Percentiles rank a stretch among this genome's conserved stretches.
Evolutionary conservation across 2,113 vertebrate genomes (phyloP).

Genomic region (Varanus komodoensis): DNA sequence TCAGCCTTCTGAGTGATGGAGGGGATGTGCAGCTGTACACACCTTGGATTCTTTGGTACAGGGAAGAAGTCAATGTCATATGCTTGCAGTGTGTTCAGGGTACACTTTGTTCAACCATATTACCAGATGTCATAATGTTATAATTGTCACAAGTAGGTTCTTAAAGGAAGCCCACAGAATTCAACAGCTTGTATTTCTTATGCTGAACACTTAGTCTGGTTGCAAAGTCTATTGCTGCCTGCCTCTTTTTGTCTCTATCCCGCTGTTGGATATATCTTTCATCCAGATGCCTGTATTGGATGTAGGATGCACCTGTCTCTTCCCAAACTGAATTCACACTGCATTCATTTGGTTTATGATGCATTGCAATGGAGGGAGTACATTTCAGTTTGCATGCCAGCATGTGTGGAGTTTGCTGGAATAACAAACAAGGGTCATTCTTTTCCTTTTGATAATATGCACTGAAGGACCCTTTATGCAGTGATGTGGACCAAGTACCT

Average conservation of each 20-base stretch:
- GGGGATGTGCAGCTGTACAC: not conserved
- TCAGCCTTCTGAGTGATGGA: not conserved
- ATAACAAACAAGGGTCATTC: not conserved
- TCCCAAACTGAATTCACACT: not conserved
- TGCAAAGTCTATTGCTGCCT: not conserved
- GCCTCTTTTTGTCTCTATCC: not conserved
- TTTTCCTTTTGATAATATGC: not conserved
- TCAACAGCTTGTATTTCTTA: not conserved
- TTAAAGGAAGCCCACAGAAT: not conserved
- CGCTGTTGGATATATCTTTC: not conserved
- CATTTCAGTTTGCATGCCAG: not conserved
- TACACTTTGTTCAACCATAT: not conserved
- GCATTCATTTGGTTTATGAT: conserved; percentile 27
- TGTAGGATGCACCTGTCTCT: not conserved
- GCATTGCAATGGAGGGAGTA: conserved; percentile 5
- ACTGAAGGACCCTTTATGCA: conserved; percentile 1
- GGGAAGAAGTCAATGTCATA: not conserved
- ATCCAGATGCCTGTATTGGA: not conserved
- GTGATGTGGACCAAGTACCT: conserved; percentile 38
- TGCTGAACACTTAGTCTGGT: not conserved
- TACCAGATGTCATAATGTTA: not conserved
- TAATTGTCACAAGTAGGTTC: not conserved
- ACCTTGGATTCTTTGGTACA: not conserved
- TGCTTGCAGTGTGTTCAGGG: not conserved
- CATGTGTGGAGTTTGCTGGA: not conserved